A percentile compares a stretch with the other conserved stretches of the same genome.
Conservation (phyloP, 2,113 vertebrate genomes). For the Phalacrocorax brasilianus region DNA sequence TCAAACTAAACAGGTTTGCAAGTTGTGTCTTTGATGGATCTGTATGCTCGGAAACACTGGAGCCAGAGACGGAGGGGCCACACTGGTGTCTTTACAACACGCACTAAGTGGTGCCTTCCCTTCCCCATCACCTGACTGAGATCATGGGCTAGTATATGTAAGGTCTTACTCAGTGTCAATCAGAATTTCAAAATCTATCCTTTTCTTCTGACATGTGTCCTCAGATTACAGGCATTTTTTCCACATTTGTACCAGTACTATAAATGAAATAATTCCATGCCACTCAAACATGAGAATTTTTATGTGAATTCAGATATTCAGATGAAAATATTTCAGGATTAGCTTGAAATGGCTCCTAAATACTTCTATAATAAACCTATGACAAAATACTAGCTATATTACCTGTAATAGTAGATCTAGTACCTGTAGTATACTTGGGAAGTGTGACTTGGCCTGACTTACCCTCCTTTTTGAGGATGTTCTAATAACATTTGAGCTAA, state of each 20-base stretch:
- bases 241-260: background rate
- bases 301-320: background rate
- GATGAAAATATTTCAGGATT: background rate
- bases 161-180: background rate
- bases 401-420: background rate
- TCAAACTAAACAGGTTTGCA: background rate
- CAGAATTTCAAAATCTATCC: background rate
- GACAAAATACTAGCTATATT: background rate
- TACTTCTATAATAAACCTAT: background rate
- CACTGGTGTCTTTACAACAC: background rate
- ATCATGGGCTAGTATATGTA: background rate
- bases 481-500: background rate
- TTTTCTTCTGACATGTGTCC: background rate
- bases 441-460: background rate
- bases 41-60: background rate
- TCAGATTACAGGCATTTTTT: background rate
- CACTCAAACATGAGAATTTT: background rate
- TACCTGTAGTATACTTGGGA: background rate
- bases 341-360: background rate
- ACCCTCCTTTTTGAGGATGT: background rate
- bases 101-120: background rate
- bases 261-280: background rate
- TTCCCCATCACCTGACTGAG: background rate
- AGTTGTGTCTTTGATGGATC: background rate
- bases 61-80: background rate